These are phyloP conservation scores for Euphonia xanthogaster DNA, from an alignment of 2,797 vertebrate genomes.

Conservation along the genomic window DNA sequence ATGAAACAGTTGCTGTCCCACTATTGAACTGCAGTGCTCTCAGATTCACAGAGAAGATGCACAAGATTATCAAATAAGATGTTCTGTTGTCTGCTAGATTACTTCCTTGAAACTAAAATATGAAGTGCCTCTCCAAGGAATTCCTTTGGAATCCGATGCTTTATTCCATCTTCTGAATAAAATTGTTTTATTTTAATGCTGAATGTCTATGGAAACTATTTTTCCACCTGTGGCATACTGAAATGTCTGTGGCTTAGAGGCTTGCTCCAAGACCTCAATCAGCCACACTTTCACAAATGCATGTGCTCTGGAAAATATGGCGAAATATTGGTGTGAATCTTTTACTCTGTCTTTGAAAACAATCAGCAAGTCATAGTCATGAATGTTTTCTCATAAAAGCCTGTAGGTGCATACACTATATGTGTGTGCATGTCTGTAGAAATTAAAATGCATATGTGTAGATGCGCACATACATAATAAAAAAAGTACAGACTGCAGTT, in stretches of 20 bases:
- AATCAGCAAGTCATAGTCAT: not conserved
- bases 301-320: not conserved
- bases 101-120: not conserved
- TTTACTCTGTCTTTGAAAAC: not conserved
- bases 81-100: not conserved
- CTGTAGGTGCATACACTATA: not conserved
- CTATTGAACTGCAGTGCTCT: not conserved
- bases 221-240: not conserved
- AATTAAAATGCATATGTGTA: not conserved
- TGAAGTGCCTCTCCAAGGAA: not conserved
- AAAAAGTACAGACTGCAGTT: not conserved
- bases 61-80: not conserved
- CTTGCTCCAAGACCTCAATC: not conserved
- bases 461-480: not conserved
- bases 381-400: not conserved
- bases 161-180: not conserved
- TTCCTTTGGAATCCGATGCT: not conserved
- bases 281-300: not conserved
- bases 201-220: not conserved
- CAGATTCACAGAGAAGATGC: not conserved
- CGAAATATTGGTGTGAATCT: not conserved
- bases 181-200: not conserved
- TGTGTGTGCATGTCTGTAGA: fast-evolving
- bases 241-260: not conserved
- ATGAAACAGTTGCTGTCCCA: not conserved